phyloP scores from a whole-genome alignment of 1,140 invertebrate species.

The Drosophila ironensis region DNA sequence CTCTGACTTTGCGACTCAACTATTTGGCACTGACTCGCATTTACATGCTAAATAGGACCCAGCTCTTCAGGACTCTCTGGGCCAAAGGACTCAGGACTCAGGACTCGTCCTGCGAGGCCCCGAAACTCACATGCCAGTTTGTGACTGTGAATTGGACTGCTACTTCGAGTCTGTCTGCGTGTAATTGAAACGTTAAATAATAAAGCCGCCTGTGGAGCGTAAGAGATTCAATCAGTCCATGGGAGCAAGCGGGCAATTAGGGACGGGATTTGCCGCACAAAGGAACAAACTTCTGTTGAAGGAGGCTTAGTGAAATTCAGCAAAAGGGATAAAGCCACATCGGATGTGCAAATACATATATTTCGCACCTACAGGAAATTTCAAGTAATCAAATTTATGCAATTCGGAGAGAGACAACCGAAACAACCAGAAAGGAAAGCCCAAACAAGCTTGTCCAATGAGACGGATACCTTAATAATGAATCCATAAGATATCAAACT shows the following conservation, averaged over 20 bases:
- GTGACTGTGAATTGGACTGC: conserved; percentile 49
- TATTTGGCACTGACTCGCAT: conserved; percentile 67
- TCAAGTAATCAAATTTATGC: conserved; percentile 69
- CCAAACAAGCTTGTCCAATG: not conserved
- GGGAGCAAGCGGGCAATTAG: conserved; percentile 61
- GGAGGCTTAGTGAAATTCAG: too few species aligned
- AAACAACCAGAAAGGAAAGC: too few species aligned
- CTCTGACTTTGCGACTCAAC: conserved; percentile 42
- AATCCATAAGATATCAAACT: too few species aligned
- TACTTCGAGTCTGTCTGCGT: conserved; percentile 27
- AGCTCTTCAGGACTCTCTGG: conserved; percentile 9
- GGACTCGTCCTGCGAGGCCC: not conserved
- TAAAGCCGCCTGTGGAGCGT: conserved; percentile 66
- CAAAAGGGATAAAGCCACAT: not conserved
- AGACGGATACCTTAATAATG: too few species aligned
- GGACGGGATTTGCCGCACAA: conserved; percentile 39
- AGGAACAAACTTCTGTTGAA: conserved; percentile 33
- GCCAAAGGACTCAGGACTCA: conserved; percentile 44
- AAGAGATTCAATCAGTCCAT: conserved; percentile 73
- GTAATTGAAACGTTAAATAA: conserved; percentile 79
- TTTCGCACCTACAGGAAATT: conserved; percentile 39
- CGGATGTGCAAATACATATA: not conserved
- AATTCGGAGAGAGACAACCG: conserved; percentile 42
- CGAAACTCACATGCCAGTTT: conserved; percentile 15
- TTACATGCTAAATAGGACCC: conserved; percentile 74